A percentile compares a stretch with the other conserved stretches of the same genome.
Conservation (phyloP, 2,888 invertebrate species). For the Seladonia tumulorum region DNA sequence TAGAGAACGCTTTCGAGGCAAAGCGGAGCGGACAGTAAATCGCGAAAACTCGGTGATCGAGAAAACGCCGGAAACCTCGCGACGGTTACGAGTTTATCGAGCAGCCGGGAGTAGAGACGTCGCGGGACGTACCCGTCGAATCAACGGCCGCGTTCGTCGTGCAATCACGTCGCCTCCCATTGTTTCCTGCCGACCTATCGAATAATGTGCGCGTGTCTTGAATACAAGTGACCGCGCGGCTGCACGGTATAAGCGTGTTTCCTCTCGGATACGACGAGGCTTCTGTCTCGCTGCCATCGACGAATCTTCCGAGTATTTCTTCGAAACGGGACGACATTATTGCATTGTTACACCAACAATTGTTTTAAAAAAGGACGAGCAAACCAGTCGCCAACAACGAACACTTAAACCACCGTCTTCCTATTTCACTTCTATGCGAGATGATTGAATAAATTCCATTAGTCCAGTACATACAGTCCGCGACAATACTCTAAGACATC, state of each 20-base stretch:
- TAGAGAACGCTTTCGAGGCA: neutral
- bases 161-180: conserved; percentile 38
- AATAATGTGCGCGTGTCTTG: conserved; percentile 53
- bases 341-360: neutral
- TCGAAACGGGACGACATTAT: neutral
- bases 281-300: neutral
- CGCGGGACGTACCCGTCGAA: conserved; percentile 15
- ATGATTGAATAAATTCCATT: too few species aligned
- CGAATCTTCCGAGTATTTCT: neutral
- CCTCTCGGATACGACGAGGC: neutral
- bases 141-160: neutral
- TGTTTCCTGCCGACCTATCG: conserved; percentile 48
- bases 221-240: conserved; percentile 7
- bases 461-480: too few species aligned
- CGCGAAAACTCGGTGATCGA: conserved; percentile 6
- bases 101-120: neutral
- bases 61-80: conserved; percentile 13
- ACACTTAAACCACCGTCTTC: too few species aligned
- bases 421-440: too few species aligned
- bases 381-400: too few species aligned
- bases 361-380: too few species aligned
- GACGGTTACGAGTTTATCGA: conserved; percentile 9
- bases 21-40: neutral
- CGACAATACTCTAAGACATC: too few species aligned
- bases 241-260: neutral